These are phyloP conservation scores for Lordiphosa mommai DNA, from an alignment of 1,140 invertebrate species.

Conservation along the genomic window DNA sequence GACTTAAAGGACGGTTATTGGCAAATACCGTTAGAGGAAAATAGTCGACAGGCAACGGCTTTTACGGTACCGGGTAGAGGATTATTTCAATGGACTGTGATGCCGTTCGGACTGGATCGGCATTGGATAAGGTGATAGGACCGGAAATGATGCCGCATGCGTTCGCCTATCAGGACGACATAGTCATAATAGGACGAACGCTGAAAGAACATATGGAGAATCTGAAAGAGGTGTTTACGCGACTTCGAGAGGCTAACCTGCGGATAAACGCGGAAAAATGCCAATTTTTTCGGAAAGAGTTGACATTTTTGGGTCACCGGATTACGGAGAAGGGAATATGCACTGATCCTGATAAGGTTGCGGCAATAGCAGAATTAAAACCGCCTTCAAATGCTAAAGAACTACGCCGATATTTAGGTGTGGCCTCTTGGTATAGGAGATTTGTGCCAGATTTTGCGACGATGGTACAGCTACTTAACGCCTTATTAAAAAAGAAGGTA, in stretches of 20 bases:
- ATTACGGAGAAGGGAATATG: background rate
- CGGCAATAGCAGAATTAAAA: background rate
- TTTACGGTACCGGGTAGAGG: too few relatives aligned
- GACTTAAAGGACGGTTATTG: background rate
- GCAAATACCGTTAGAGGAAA: background rate
- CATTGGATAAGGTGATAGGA: background rate
- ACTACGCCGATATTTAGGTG: background rate
- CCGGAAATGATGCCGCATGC: too few relatives aligned
- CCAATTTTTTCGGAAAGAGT: background rate
- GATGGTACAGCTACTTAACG: background rate
- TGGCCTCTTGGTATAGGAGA: background rate
- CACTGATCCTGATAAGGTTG: background rate
- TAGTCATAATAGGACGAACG: background rate
- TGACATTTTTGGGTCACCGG: background rate
- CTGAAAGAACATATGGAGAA: background rate
- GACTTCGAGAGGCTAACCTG: background rate
- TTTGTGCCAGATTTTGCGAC: background rate
- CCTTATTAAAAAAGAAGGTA: background rate
- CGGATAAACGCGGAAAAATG: background rate
- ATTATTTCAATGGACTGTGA: too few relatives aligned
- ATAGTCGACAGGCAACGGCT: background rate
- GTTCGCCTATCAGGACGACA: too few relatives aligned
- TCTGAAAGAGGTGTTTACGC: background rate
- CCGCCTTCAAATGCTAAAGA: background rate
- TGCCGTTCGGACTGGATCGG: background rate